Evolutionary conservation across 1,140 invertebrate species (phyloP).

Genomic region (Cydia fagiglandana): DNA sequence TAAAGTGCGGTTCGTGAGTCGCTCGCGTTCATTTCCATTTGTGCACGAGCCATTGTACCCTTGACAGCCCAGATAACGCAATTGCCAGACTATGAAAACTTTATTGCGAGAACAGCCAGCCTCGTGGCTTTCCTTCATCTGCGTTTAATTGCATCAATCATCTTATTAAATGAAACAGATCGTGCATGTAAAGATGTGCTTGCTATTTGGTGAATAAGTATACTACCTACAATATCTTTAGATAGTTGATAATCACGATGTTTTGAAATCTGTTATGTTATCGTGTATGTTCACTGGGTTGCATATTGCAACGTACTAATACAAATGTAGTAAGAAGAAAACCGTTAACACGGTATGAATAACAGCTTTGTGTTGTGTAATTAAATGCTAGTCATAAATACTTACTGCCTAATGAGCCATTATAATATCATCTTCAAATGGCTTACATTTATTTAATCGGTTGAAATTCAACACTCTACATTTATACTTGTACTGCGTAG

Average conservation of each 20-base stretch:
- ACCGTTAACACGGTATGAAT: conserved; percentile 17
- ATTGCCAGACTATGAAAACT: conserved; percentile 29
- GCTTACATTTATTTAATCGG: neutral
- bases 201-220: neutral
- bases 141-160: conserved; percentile 21
- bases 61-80: conserved; percentile 29
- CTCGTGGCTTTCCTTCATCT: conserved; percentile 24
- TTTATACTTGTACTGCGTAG: neutral
- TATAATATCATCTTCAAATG: conserved; percentile 25
- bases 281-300: neutral
- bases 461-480: neutral
- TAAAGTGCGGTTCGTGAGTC: conserved; percentile 45
- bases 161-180: neutral
- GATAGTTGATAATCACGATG: neutral
- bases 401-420: conserved; percentile 9
- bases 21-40: conserved; percentile 43
- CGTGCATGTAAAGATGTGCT: neutral
- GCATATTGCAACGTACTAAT: neutral
- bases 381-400: conserved; percentile 11
- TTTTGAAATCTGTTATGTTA: conserved; percentile 10
- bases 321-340: neutral
- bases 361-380: neutral
- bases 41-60: conserved; percentile 36
- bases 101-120: conserved; percentile 14
- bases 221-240: neutral